Evolutionary conservation across 2,888 invertebrate genomes (phyloP).

Genomic region (Yponomeuta cagnagella): DNA sequence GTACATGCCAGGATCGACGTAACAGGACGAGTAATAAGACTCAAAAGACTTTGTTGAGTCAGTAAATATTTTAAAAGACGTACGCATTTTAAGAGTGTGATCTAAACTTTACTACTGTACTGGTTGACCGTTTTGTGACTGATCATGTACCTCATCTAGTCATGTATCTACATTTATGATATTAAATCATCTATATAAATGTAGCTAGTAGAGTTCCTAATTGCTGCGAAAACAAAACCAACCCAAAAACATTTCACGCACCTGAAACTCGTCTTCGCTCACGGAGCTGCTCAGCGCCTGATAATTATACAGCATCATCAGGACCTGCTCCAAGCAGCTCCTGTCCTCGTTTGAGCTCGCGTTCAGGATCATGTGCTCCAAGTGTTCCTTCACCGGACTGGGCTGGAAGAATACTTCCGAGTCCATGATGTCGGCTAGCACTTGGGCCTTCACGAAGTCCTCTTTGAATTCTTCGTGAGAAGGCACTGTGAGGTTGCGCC

Average conservation of each 20-base stretch:
- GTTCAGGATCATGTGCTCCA: constrained; percentile 69
- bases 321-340: constrained; percentile 77
- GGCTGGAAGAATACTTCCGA: constrained; percentile 62
- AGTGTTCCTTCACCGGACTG: constrained; percentile 66
- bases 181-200: not conserved
- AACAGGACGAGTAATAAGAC: no score
- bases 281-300: constrained; percentile 74
- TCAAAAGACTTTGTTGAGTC: no score
- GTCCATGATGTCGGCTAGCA: constrained; percentile 60
- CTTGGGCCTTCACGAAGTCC: constrained; percentile 69
- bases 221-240: no score
- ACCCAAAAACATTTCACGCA: constrained; percentile 28
- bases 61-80: no score
- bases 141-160: no score
- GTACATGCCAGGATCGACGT: no score
- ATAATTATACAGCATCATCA: constrained; percentile 77
- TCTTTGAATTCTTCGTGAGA: constrained; percentile 68
- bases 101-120: no score
- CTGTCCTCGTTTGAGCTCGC: constrained; percentile 75
- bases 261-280: constrained; percentile 75
- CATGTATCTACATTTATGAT: no score
- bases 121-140: no score
- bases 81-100: no score
- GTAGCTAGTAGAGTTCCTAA: not conserved
- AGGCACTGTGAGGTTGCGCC: constrained; percentile 45